Conservation (phyloP, 2,888 invertebrate genomes). For the Hirtodrosophila confusa region DNA sequence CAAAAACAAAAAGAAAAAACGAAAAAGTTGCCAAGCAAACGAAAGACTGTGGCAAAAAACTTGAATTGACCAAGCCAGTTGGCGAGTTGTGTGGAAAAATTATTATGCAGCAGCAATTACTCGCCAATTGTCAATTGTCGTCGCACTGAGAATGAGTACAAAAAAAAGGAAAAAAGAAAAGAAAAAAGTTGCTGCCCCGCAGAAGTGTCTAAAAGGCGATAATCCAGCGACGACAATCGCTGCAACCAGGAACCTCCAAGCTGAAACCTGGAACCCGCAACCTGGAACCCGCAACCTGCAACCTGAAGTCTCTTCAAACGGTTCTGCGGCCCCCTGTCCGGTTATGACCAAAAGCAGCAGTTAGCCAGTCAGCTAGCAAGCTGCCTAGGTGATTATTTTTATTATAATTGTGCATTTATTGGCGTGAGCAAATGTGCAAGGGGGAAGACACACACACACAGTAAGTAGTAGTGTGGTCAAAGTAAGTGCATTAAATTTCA, state of each 20-base stretch:
- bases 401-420: slow-evolving; percentile 82
- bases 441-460: neutral
- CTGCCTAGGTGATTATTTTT: slow-evolving; percentile 79
- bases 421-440: slow-evolving; percentile 71
- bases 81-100: slow-evolving; percentile 53
- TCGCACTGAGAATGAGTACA: slow-evolving; percentile 58
- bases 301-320: slow-evolving; percentile 22
- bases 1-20: slow-evolving; percentile 16
- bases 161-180: slow-evolving; percentile 32
- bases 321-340: slow-evolving; percentile 49
- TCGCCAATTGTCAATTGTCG: slow-evolving; percentile 75
- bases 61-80: slow-evolving; percentile 57
- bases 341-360: slow-evolving; percentile 69
- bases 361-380: slow-evolving; percentile 25
- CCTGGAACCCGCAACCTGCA: slow-evolving; percentile 22
- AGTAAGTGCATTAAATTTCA: slow-evolving; percentile 61
- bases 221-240: slow-evolving; percentile 56
- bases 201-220: slow-evolving; percentile 57
- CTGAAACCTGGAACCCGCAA: slow-evolving; percentile 17
- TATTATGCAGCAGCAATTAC: slow-evolving; percentile 82
- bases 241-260: slow-evolving; percentile 19
- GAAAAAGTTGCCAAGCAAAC: slow-evolving; percentile 18
- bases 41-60: slow-evolving; percentile 66
- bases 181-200: slow-evolving; percentile 59
- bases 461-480: too few species aligned